A percentile compares a stretch with the other conserved stretches of the same genome.
phyloP scores from a whole-genome alignment of 2,888 invertebrate genomes.

The Cephalotes varians region DNA sequence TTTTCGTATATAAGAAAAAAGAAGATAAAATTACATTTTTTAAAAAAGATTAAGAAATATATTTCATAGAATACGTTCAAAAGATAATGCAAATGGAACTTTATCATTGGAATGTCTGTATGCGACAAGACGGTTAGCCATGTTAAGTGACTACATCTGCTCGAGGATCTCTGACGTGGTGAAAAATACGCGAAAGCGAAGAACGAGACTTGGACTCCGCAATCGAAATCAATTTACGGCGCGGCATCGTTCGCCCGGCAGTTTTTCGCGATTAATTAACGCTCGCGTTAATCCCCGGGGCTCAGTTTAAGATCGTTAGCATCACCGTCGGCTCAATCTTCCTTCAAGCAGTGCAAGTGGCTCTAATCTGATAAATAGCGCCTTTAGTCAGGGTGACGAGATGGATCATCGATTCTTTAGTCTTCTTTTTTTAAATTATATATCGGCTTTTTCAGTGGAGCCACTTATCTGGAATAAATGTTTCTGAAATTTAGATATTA shows the following conservation, averaged over 20 bases:
- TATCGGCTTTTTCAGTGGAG: background rate
- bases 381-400: background rate
- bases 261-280: conserved; percentile 50
- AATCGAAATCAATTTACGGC: conserved; percentile 19
- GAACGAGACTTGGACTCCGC: conserved; percentile 19
- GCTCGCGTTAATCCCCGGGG: conserved; percentile 14
- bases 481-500: background rate
- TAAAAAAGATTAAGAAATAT: background rate
- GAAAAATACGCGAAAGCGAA: conserved; percentile 28
- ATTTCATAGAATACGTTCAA: background rate
- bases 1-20: background rate
- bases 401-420: background rate
- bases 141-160: conserved; percentile 10
- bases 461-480: background rate
- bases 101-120: conserved; percentile 25
- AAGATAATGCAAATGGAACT: background rate
- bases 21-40: background rate
- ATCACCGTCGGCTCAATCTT: conserved; percentile 26
- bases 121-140: conserved; percentile 39
- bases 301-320: conserved; percentile 37
- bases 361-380: conserved; percentile 44
- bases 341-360: conserved; percentile 30
- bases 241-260: background rate
- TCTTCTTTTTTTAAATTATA: background rate
- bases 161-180: conserved; percentile 19